Conservation (phyloP, 2,113 vertebrate species). For the Cyprinodon brontotheroides region DNA sequence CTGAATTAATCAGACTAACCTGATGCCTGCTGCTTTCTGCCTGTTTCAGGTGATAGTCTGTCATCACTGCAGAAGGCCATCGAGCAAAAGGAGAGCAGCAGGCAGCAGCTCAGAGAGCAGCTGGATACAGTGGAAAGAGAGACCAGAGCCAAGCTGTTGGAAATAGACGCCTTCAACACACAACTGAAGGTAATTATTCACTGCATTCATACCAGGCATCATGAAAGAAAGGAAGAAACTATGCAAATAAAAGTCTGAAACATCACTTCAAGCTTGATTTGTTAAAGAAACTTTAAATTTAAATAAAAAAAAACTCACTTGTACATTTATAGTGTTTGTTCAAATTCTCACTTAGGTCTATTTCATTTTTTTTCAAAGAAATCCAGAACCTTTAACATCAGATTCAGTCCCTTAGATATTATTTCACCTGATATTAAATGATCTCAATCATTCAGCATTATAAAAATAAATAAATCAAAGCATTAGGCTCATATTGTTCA, state of each 20-base stretch:
- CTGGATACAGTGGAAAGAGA: slow-evolving; percentile 94
- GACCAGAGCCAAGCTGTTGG: slow-evolving; percentile 92
- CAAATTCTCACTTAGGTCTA: no score
- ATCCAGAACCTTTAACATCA: background rate
- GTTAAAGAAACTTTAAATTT: background rate
- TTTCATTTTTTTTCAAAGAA: no score
- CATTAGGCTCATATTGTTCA: background rate
- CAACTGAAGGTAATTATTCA: slow-evolving; percentile 90
- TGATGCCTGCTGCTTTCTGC: background rate
- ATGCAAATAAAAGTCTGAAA: background rate
- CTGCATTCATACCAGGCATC: background rate
- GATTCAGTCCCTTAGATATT: background rate
- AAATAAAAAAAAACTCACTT: background rate
- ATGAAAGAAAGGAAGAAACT: background rate
- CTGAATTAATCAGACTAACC: background rate
- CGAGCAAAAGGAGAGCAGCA: slow-evolving; percentile 89
- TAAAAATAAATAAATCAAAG: background rate
- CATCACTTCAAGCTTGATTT: background rate
- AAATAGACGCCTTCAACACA: slow-evolving; percentile 97
- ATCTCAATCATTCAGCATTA: background rate
- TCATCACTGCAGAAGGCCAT: slow-evolving; percentile 91
- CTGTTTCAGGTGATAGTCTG: slow-evolving; percentile 88
- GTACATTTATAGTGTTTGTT: no score
- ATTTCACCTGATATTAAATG: background rate
- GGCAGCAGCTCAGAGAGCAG: slow-evolving; percentile 91